phyloP scores from a whole-genome alignment of 2,113 vertebrate genomes.

The Steatornis caripensis region DNA sequence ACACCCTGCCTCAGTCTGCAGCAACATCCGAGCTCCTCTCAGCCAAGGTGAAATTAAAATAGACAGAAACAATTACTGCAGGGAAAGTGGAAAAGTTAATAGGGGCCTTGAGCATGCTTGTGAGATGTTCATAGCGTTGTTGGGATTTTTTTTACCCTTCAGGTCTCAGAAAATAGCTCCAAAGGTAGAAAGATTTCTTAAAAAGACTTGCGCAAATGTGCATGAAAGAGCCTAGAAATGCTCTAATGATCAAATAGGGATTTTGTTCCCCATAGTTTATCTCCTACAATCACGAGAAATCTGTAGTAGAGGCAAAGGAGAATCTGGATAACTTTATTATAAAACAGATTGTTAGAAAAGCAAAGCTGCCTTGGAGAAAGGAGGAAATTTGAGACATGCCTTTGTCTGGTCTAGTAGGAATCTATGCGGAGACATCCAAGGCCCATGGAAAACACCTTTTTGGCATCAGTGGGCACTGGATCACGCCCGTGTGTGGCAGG shows the following conservation, averaged over 20 bases:
- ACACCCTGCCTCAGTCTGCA: not conserved
- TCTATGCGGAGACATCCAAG: not conserved
- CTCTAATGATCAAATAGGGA: not conserved
- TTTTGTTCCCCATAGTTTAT: not conserved
- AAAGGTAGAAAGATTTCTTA: not conserved
- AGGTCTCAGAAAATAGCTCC: not conserved
- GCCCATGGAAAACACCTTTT: not conserved
- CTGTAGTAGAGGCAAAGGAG: not conserved
- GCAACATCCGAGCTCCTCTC: not conserved
- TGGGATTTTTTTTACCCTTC: not conserved
- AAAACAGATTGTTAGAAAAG: not conserved
- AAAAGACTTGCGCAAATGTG: not conserved
- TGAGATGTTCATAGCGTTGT: not conserved
- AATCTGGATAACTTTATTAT: not conserved
- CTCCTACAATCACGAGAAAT: not conserved
- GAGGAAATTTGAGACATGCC: not conserved
- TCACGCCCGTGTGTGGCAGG: not conserved
- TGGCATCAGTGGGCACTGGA: not conserved
- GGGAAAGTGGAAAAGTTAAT: not conserved
- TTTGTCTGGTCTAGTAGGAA: not conserved
- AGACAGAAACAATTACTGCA: constrained; percentile 15
- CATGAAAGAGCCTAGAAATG: not conserved
- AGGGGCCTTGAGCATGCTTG: not conserved
- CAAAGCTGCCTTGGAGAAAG: not conserved
- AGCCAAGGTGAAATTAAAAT: not conserved